phyloP scores from a whole-genome alignment of 2,888 invertebrate genomes.

The Philereme vetulata region DNA sequence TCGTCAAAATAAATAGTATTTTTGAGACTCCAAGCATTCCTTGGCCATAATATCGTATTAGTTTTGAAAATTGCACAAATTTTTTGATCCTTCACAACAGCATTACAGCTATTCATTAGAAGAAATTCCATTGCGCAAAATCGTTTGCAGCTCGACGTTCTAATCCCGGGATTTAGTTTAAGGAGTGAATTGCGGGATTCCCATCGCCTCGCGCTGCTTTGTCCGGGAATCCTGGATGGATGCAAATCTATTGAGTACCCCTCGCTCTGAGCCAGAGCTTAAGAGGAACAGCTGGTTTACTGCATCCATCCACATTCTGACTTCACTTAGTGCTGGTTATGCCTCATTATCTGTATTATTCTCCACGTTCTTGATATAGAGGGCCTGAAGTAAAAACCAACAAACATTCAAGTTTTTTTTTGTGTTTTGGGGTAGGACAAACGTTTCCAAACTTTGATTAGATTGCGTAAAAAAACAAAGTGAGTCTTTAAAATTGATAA shows the following conservation, averaged over 20 bases:
- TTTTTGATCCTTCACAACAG: neutral
- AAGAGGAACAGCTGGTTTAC: conserved; percentile 3
- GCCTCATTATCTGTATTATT: too few relatives aligned
- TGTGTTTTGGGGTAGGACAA: too few relatives aligned
- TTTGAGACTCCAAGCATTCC: too few relatives aligned
- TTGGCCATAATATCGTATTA: too few relatives aligned
- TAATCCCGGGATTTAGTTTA: conserved; percentile 64
- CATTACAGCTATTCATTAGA: conserved; percentile 32
- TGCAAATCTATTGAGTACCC: conserved; percentile 72
- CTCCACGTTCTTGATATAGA: too few relatives aligned
- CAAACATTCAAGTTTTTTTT: too few relatives aligned
- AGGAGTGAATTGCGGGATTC: conserved; percentile 66
- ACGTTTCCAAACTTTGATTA: too few relatives aligned
- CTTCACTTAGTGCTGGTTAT: too few relatives aligned
- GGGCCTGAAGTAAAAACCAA: too few relatives aligned
- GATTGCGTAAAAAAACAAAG: too few relatives aligned
- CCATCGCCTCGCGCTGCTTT: conserved; percentile 56
- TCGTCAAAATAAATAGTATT: too few relatives aligned
- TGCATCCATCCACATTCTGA: neutral
- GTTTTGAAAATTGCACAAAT: neutral
- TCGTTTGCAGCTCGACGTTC: conserved; percentile 54
- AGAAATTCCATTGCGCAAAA: conserved; percentile 51
- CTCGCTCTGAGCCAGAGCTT: conserved; percentile 24
- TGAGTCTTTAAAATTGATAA: too few relatives aligned
- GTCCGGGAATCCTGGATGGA: conserved; percentile 64